Evolutionary conservation across 1,140 invertebrate genomes (phyloP).

Genomic region (Potamilus streckersoni): DNA sequence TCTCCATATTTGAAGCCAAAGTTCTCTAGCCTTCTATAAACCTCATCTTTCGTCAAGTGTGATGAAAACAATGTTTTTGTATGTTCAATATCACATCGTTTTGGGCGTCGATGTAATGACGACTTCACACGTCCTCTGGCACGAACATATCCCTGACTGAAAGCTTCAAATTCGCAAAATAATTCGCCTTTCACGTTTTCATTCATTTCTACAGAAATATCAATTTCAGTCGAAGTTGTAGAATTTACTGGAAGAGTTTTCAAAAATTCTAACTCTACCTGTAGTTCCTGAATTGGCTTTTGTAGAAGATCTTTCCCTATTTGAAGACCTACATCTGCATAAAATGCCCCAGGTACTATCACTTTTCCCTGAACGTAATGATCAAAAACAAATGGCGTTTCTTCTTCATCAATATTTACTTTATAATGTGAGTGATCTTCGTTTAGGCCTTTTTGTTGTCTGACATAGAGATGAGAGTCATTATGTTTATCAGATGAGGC

Average conservation of each 20-base stretch:
- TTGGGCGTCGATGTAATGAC: neutral
- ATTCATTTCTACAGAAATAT: neutral
- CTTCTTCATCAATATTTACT: slow-evolving; percentile 5
- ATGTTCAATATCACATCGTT: slow-evolving; percentile 4
- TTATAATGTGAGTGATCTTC: neutral
- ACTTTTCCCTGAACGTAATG: slow-evolving; percentile 11
- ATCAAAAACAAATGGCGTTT: slow-evolving; percentile 25
- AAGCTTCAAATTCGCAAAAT: neutral
- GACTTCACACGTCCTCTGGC: neutral
- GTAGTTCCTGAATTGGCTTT: neutral
- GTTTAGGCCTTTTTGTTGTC: neutral
- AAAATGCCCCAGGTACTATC: slow-evolving; percentile 26
- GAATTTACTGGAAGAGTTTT: slow-evolving; percentile 1
- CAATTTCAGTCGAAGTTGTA: neutral
- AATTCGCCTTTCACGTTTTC: neutral
- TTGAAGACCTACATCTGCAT: slow-evolving; percentile 26
- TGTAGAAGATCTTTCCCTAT: slow-evolving; percentile 3
- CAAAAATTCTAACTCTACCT: slow-evolving; percentile 15
- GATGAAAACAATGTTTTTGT: neutral
- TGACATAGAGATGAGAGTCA: slow-evolving; percentile 3
- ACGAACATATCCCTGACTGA: slow-evolving; percentile 14
- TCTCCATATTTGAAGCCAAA: slow-evolving; percentile 22
- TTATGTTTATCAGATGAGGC: neutral
- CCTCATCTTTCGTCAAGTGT: neutral
- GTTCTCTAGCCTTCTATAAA: slow-evolving; percentile 6